Evolutionary conservation across 1,140 invertebrate genomes (phyloP).

Genomic region (Nymphalis io): DNA sequence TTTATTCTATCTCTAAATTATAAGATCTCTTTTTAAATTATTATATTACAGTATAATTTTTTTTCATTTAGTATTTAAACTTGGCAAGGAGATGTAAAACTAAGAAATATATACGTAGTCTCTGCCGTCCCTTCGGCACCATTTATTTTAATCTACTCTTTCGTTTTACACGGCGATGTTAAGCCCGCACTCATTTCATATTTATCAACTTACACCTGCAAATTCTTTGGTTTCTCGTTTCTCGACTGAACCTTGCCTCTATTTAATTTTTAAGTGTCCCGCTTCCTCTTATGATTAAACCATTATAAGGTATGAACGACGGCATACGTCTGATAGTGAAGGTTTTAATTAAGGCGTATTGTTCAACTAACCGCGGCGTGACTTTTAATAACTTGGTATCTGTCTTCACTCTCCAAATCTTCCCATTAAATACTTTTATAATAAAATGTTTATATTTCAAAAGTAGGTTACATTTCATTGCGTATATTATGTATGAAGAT

Average conservation of each 20-base stretch:
- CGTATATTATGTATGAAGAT: background rate
- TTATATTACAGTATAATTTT: background rate
- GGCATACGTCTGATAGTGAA: conserved; percentile 56
- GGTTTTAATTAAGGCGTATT: conserved; percentile 76
- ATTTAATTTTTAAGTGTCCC: conserved; percentile 41
- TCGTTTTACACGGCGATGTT: background rate
- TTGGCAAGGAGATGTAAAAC: background rate
- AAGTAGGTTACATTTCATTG: background rate
- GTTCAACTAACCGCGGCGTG: conserved; percentile 65
- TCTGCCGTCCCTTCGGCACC: background rate
- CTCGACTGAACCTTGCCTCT: background rate
- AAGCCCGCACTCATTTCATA: conserved; percentile 23
- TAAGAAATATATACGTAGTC: background rate
- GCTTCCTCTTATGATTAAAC: conserved; percentile 60
- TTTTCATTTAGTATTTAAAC: background rate
- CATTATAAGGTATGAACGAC: conserved; percentile 59
- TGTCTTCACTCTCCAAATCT: conserved; percentile 53
- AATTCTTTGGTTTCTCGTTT: conserved; percentile 13
- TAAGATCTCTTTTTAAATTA: background rate
- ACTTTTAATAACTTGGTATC: conserved; percentile 65
- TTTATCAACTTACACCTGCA: conserved; percentile 17
- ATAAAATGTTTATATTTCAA: conserved; percentile 39
- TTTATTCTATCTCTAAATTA: conserved; percentile 18
- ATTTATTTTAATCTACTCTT: conserved; percentile 14
- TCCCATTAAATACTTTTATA: conserved; percentile 50